These are phyloP conservation scores for Coendou prehensilis DNA, from an alignment of 2,797 vertebrate species.

Conservation along the genomic window DNA sequence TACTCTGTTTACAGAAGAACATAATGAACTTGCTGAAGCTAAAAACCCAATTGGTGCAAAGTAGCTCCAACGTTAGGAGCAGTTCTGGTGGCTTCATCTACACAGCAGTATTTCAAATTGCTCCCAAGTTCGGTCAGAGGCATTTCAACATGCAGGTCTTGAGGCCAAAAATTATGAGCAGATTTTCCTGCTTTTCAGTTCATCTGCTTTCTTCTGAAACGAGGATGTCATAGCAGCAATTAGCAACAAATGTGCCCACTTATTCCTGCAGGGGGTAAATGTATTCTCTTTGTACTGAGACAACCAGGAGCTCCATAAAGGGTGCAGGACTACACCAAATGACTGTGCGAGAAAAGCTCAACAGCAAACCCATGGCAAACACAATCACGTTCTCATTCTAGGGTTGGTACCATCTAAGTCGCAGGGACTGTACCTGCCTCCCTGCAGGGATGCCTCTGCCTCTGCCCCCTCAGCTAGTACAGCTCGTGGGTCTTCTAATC, in stretches of 20 bases:
- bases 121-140: neutral
- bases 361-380: neutral
- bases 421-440: neutral
- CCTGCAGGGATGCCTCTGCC: neutral
- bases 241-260: neutral
- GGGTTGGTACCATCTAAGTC: neutral
- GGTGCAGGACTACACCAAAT: neutral
- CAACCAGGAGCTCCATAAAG: neutral
- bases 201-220: constrained; percentile 44
- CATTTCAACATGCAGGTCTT: neutral
- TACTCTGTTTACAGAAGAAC: constrained; percentile 13
- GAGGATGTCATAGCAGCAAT: neutral
- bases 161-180: neutral
- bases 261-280: neutral
- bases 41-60: neutral
- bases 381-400: neutral
- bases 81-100: neutral
- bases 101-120: neutral
- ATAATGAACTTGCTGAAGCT: neutral
- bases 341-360: neutral
- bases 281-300: neutral
- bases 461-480: neutral
- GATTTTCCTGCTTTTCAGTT: neutral
- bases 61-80: neutral
- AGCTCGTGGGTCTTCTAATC: neutral